phyloP scores from a whole-genome alignment of 2,797 vertebrate genomes.

The Cryptoblepharus egeriae region DNA sequence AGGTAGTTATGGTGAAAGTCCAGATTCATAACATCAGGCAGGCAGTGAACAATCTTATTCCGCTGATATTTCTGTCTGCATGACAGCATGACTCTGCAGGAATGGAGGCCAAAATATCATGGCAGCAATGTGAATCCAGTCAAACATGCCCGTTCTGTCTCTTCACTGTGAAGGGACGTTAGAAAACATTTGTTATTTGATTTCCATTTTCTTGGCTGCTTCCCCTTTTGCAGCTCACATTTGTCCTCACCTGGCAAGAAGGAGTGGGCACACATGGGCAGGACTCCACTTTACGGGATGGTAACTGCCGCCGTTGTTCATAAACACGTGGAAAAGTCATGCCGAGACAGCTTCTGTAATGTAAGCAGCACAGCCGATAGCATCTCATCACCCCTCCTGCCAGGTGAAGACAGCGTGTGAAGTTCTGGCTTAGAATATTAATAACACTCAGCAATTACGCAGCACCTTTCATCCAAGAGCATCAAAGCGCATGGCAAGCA shows the following conservation, averaged over 20 bases:
- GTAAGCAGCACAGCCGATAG: conserved; percentile 67
- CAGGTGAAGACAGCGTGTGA: conserved; percentile 65
- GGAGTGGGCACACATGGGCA: conserved; percentile 11
- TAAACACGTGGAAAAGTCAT: conserved; percentile 52
- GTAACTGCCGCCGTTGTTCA: conserved; percentile 23
- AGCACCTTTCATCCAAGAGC: conserved; percentile 69
- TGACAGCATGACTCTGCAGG: background rate
- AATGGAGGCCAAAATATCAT: background rate
- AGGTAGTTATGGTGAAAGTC: background rate
- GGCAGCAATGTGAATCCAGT: background rate
- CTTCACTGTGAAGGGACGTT: background rate
- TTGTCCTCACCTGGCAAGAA: conserved; percentile 12
- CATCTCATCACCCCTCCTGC: conserved; percentile 67
- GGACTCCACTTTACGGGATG: conserved; percentile 32
- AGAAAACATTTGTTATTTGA: background rate
- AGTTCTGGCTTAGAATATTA: conserved; percentile 71
- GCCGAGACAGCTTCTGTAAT: conserved; percentile 61
- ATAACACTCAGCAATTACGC: conserved; percentile 72
- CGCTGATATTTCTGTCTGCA: background rate
- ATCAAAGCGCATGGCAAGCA: conserved; percentile 73
- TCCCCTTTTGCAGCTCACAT: conserved; percentile 1
- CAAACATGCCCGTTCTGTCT: background rate
- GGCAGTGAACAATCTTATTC: background rate
- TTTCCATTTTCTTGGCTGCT: conserved; percentile 36
- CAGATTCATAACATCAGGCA: background rate